Evolutionary conservation across 2,888 invertebrate genomes (phyloP).

Genomic region (Sarcophaga variegata): DNA sequence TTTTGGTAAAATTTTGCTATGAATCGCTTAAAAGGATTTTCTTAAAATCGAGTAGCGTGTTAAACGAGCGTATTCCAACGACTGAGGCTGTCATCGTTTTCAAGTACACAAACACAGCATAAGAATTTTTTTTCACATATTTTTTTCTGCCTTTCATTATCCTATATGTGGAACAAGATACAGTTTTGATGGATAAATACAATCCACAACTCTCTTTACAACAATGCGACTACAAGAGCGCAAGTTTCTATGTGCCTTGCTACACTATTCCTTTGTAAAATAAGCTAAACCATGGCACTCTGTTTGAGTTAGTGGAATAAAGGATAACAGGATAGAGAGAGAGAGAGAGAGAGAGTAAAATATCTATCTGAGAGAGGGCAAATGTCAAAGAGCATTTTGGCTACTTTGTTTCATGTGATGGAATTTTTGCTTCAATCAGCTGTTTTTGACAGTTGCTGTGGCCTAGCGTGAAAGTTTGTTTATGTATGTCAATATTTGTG

Average conservation of each 20-base stretch:
- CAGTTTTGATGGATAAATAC: no score
- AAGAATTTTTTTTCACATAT: slow-evolving; percentile 6
- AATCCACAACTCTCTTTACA: neutral
- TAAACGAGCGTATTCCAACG: slow-evolving; percentile 79
- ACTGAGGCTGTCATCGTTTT: slow-evolving; percentile 74
- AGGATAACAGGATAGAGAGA: neutral
- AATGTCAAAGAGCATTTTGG: neutral
- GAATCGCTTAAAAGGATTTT: slow-evolving; percentile 48
- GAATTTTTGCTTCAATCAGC: slow-evolving; percentile 51
- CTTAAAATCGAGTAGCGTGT: slow-evolving; percentile 72
- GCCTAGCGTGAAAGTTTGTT: slow-evolving; percentile 4
- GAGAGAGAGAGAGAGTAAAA: neutral
- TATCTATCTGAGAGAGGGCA: neutral
- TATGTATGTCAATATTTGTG: neutral
- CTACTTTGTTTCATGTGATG: neutral
- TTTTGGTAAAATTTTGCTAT: slow-evolving; percentile 6
- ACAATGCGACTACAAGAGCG: slow-evolving; percentile 11
- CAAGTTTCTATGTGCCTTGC: slow-evolving; percentile 8
- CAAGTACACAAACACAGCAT: slow-evolving; percentile 57
- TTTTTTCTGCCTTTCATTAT: slow-evolving; percentile 1
- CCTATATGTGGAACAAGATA: neutral
- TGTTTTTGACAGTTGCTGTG: slow-evolving; percentile 57
- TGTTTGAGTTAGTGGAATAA: slow-evolving; percentile 48
- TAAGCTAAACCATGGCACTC: slow-evolving; percentile 17
- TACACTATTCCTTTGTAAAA: neutral